These are phyloP conservation scores for Polymixis lichenea DNA, from an alignment of 2,888 invertebrate genomes.

Conservation along the genomic window DNA sequence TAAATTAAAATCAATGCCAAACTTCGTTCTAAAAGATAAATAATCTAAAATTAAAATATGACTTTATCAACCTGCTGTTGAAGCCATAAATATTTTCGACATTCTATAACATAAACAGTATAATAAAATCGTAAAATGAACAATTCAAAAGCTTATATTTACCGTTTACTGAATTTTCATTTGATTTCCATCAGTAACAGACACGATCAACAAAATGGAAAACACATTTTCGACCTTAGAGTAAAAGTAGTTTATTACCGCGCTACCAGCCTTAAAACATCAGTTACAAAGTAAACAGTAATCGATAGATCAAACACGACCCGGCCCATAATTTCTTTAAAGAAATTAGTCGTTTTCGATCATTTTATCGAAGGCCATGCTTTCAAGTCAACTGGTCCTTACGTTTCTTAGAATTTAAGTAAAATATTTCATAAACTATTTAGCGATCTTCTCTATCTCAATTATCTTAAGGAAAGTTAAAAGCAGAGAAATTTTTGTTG, in stretches of 20 bases:
- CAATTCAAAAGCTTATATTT: constrained; percentile 8
- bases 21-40: background rate
- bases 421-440: background rate
- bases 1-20: background rate
- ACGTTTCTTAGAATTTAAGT: background rate
- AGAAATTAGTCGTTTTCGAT: constrained; percentile 30
- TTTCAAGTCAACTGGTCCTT: constrained; percentile 21
- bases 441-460: background rate
- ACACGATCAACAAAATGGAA: constrained; percentile 4
- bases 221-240: constrained; percentile 5
- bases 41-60: background rate
- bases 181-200: constrained; percentile 15
- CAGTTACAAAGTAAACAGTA: constrained; percentile 50
- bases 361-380: constrained; percentile 14
- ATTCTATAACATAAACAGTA: background rate
- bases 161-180: constrained; percentile 9
- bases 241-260: constrained; percentile 41
- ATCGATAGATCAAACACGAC: constrained; percentile 62
- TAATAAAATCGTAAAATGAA: background rate
- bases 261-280: constrained; percentile 31
- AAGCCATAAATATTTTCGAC: background rate
- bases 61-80: background rate
- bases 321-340: constrained; percentile 27
- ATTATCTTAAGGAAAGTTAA: background rate
- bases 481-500: background rate